Conservation (phyloP, 2,888 invertebrate species). For the Escarpia spicata region DNA sequence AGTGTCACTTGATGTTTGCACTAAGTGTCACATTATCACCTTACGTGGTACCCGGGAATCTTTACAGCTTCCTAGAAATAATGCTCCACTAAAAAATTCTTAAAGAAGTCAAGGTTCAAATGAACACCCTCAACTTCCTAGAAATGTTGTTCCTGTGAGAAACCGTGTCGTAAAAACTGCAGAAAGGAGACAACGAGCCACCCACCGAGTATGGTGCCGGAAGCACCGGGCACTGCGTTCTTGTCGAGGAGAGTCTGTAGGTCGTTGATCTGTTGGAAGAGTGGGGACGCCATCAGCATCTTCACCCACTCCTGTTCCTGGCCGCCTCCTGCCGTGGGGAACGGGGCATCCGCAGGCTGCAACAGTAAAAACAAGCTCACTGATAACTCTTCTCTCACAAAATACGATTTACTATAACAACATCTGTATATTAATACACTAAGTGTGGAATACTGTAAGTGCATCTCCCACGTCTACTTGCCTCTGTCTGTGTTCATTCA, state of each 20-base stretch:
- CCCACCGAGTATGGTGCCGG: conserved; percentile 32
- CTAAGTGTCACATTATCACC: too few relatives aligned
- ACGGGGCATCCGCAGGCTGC: not conserved
- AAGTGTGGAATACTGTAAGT: too few relatives aligned
- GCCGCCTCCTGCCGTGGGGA: not conserved
- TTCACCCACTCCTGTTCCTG: conserved; percentile 61
- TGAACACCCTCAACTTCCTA: too few relatives aligned
- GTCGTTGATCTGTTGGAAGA: conserved; percentile 62
- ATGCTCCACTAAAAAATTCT: too few relatives aligned
- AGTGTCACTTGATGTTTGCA: too few relatives aligned
- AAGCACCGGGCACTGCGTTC: conserved; percentile 34
- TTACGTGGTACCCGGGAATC: too few relatives aligned
- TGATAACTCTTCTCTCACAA: not conserved
- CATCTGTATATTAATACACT: too few relatives aligned
- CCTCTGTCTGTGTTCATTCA: too few relatives aligned
- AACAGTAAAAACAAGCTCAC: not conserved
- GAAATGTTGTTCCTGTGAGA: not conserved
- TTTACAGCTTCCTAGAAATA: too few relatives aligned
- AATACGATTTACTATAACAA: too few relatives aligned
- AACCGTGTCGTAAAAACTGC: not conserved
- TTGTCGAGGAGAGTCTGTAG: conserved; percentile 58
- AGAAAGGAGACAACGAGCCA: not conserved
- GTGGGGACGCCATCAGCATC: conserved; percentile 60
- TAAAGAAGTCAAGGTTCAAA: too few relatives aligned
- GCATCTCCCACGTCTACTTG: too few relatives aligned